A percentile compares a stretch with the other conserved stretches of the same genome.
phyloP scores from a whole-genome alignment of 2,113 vertebrate genomes.

The Osmerus eperlanus region DNA sequence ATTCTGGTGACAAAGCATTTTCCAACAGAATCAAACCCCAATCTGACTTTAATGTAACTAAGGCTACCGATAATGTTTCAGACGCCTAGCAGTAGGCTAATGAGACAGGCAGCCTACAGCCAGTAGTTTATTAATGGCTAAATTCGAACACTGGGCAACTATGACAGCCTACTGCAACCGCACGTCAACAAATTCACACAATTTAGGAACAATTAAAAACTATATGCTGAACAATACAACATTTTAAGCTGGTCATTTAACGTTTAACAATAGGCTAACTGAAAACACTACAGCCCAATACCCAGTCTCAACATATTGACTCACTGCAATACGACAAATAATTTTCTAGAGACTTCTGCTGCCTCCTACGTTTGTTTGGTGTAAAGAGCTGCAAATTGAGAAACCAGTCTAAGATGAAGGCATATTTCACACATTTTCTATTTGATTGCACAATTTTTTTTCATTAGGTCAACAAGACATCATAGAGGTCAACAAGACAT shows the following conservation, averaged over 20 bases:
- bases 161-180: not conserved
- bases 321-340: constrained; percentile 99
- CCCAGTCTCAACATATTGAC: constrained; percentile 53
- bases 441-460: not conserved
- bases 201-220: not conserved
- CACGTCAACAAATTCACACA: not conserved
- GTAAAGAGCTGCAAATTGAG: constrained; percentile 41
- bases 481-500: too few species aligned
- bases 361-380: constrained; percentile 83
- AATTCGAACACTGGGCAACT: too few species aligned
- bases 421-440: not conserved
- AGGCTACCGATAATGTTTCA: too few species aligned
- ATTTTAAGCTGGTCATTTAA: not conserved
- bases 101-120: too few species aligned
- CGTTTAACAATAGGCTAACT: not conserved
- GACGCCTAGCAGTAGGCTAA: too few species aligned
- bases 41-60: too few species aligned
- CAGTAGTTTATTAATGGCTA: too few species aligned
- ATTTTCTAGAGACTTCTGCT: constrained; percentile 89
- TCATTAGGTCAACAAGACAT: too few species aligned
- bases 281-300: constrained; percentile 22
- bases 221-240: too few species aligned
- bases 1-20: constrained; percentile 23
- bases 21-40: not conserved
- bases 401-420: constrained; percentile 1